A percentile compares a stretch with the other conserved stretches of the same genome.
phyloP scores from a whole-genome alignment of 2,888 invertebrate genomes.

The Physocephala rufipes region DNA sequence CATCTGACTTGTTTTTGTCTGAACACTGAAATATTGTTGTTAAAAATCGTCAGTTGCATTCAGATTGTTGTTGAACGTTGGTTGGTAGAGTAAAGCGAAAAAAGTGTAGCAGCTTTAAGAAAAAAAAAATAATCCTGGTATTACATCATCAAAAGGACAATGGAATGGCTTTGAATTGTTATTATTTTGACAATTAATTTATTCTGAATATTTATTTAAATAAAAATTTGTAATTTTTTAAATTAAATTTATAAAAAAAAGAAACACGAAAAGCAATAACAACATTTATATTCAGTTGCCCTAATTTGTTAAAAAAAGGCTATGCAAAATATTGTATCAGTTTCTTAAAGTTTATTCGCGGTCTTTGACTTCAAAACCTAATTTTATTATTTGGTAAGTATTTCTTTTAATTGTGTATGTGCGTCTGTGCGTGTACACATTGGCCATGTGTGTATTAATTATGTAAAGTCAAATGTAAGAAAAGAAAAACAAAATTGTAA shows the following conservation, averaged over 20 bases:
- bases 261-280: too few species aligned
- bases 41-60: slow-evolving; percentile 51
- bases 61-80: slow-evolving; percentile 51
- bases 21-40: slow-evolving; percentile 43
- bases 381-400: too few species aligned
- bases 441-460: too few species aligned
- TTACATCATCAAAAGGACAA: neutral
- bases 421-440: too few species aligned
- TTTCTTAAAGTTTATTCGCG: slow-evolving; percentile 1
- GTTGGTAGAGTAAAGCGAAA: slow-evolving; percentile 6
- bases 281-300: neutral
- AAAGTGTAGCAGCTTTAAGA: neutral
- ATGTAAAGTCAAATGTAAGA: too few species aligned
- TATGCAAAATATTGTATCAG: neutral
- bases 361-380: neutral
- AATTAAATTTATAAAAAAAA: neutral
- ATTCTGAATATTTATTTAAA: neutral
- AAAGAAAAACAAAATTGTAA: too few species aligned
- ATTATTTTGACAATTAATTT: slow-evolving; percentile 4
- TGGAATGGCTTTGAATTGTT: neutral
- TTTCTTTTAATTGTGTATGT: too few species aligned
- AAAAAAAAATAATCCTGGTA: neutral
- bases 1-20: slow-evolving; percentile 41
- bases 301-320: neutral
- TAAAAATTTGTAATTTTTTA: neutral